These are phyloP conservation scores for Deroptyus accipitrinus DNA, from an alignment of 2,113 vertebrate species.

Conservation along the genomic window DNA sequence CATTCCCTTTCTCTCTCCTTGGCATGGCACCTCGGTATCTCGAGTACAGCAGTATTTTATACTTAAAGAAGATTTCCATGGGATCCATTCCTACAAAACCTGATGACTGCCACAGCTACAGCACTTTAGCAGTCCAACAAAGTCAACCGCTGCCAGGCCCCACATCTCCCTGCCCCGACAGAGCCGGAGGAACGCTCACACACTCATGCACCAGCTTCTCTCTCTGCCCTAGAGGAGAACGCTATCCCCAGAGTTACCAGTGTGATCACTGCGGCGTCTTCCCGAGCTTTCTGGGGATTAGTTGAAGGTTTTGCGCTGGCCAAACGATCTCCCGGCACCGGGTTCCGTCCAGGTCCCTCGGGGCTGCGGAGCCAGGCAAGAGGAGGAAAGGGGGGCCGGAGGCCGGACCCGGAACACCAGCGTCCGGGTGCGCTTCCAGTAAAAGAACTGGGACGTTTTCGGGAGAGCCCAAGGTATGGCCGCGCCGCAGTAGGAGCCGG, in stretches of 20 bases:
- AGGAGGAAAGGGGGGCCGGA: neutral
- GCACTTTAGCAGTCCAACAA: accelerated
- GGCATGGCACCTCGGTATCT: neutral
- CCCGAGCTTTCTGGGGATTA: constrained; percentile 49
- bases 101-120: accelerated
- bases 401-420: neutral
- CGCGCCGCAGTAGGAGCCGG: neutral
- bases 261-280: constrained; percentile 53
- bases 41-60: neutral
- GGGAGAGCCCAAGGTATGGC: neutral
- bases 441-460: accelerated
- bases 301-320: neutral
- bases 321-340: neutral
- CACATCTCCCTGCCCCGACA: neutral
- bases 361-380: neutral
- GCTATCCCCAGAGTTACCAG: constrained; percentile 73
- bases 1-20: neutral
- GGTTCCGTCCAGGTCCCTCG: constrained; percentile 37
- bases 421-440: neutral
- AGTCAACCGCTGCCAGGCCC: neutral
- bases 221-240: constrained; percentile 68
- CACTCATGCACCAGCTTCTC: constrained; percentile 35
- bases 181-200: constrained; percentile 11
- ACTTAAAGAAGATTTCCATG: neutral
- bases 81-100: neutral